These are phyloP conservation scores for Ursus arctos DNA, from an alignment of 2,113 vertebrate species.

Conservation along the genomic window DNA sequence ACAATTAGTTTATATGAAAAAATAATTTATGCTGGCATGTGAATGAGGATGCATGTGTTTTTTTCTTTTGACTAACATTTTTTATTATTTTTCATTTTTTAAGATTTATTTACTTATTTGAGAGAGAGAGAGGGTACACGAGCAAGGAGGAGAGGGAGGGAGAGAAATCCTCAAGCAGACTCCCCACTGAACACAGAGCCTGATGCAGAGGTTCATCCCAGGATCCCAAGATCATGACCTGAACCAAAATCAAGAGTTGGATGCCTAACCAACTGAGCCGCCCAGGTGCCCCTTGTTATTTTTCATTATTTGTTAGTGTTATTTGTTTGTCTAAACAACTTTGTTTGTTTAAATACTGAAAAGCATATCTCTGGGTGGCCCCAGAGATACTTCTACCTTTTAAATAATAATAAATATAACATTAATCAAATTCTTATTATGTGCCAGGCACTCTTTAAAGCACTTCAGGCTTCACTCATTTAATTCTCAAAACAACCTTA, in stretches of 20 bases:
- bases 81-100: background rate
- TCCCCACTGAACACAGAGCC: background rate
- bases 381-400: background rate
- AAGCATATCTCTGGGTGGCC: background rate
- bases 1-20: background rate
- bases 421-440: background rate
- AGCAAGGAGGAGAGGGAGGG: background rate
- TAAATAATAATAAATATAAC: slow-evolving; percentile 44
- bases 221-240: background rate
- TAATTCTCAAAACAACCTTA: background rate
- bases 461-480: background rate
- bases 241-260: background rate
- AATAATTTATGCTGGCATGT: background rate
- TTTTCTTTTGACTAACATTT: background rate
- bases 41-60: background rate
- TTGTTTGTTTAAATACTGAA: slow-evolving; percentile 8
- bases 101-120: background rate
- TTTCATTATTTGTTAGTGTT: background rate
- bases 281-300: background rate
- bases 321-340: background rate
- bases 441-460: background rate
- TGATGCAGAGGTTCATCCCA: background rate
- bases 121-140: background rate
- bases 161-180: background rate
- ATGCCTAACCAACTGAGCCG: background rate